These are phyloP conservation scores for Cacoxenus indagator DNA, from an alignment of 2,888 invertebrate species.

Conservation along the genomic window DNA sequence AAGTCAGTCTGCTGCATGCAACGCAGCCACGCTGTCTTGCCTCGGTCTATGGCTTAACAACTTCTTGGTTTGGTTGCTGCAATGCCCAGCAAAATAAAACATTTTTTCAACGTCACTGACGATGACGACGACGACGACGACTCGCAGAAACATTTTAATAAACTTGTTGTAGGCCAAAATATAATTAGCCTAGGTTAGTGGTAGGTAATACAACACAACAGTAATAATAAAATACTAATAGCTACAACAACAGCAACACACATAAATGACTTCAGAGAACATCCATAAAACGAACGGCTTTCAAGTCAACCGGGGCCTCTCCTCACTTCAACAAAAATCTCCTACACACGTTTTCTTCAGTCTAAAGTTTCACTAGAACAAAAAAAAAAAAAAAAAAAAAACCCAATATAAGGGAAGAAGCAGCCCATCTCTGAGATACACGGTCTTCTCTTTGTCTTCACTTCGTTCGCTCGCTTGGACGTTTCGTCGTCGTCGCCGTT, in stretches of 20 bases:
- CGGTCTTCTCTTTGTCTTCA: background rate
- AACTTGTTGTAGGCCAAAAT: conserved; percentile 64
- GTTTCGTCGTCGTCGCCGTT: too few relatives aligned
- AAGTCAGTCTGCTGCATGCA: background rate
- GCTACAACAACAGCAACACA: conserved; percentile 7
- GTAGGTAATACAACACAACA: conserved; percentile 25
- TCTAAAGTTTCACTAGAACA: conserved; percentile 46
- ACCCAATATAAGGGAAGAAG: conserved; percentile 30
- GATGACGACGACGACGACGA: conserved; percentile 20
- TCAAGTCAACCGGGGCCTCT: background rate
- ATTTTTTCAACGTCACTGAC: background rate
- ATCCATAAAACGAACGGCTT: conserved; percentile 1
- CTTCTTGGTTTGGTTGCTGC: background rate
- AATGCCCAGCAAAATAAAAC: background rate
- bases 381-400: background rate
- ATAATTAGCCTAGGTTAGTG: conserved; percentile 58
- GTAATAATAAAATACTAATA: conserved; percentile 26
- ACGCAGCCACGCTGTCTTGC: too few relatives aligned
- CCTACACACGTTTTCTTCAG: conserved; percentile 10
- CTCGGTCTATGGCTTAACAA: too few relatives aligned
- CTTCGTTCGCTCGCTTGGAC: background rate
- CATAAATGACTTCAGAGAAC: background rate
- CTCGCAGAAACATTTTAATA: conserved; percentile 57
- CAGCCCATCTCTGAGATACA: conserved; percentile 5
- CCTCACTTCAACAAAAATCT: conserved; percentile 15